Evolutionary conservation across 2,888 invertebrate genomes (phyloP).

Genomic region (Spodoptera exigua): DNA sequence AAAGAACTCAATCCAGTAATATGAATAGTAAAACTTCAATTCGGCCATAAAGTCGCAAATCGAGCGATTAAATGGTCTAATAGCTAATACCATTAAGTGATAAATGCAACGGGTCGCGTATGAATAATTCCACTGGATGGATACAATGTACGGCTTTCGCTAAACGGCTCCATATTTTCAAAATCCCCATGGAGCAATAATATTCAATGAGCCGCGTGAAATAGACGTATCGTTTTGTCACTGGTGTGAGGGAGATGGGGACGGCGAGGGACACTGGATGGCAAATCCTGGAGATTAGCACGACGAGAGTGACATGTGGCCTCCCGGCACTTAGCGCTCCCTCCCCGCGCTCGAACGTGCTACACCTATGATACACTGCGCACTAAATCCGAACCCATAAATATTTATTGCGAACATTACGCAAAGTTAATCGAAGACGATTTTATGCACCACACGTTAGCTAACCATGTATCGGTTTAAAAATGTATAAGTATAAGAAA

Average conservation of each 20-base stretch:
- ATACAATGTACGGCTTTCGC: slow-evolving; percentile 88
- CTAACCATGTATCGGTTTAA: not conserved
- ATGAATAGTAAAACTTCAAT: slow-evolving; percentile 59
- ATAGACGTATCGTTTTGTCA: slow-evolving; percentile 72
- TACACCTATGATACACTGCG: slow-evolving; percentile 65
- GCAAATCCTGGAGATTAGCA: slow-evolving; percentile 89
- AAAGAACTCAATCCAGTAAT: slow-evolving; percentile 4
- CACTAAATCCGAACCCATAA: slow-evolving; percentile 67
- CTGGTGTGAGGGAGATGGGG: slow-evolving; percentile 72
- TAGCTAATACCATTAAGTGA: slow-evolving; percentile 89
- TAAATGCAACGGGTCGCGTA: slow-evolving; percentile 86
- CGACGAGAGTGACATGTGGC: slow-evolving; percentile 89
- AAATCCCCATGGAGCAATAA: slow-evolving; percentile 89
- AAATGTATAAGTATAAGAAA: too few relatives aligned
- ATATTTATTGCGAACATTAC: slow-evolving; percentile 67
- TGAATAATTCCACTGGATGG: slow-evolving; percentile 88
- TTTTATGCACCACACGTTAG: slow-evolving; percentile 42
- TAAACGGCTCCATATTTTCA: slow-evolving; percentile 89
- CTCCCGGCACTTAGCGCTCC: slow-evolving; percentile 85
- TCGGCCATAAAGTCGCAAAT: slow-evolving; percentile 82
- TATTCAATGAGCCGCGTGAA: slow-evolving; percentile 87
- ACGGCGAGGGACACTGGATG: slow-evolving; percentile 82
- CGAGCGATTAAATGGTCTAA: slow-evolving; percentile 86
- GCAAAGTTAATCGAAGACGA: slow-evolving; percentile 56
- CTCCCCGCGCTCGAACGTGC: slow-evolving; percentile 65